Evolutionary conservation across 2,797 vertebrate genomes (phyloP).

Genomic region (Sphenodon punctatus): DNA sequence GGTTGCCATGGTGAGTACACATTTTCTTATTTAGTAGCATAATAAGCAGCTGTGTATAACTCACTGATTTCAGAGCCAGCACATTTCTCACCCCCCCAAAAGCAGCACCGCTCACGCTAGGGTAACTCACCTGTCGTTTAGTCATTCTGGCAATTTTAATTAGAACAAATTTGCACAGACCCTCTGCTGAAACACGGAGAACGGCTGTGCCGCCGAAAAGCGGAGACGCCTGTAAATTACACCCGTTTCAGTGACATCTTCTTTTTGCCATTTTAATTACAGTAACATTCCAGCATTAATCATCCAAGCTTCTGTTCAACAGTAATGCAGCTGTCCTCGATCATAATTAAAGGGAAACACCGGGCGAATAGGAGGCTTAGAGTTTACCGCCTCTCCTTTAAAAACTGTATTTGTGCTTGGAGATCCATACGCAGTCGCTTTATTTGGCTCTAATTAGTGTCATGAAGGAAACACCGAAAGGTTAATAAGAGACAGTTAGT

Average conservation of each 20-base stretch:
- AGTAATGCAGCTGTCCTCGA: conserved; percentile 57
- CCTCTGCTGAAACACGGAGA: conserved; percentile 41
- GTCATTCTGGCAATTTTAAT: conserved; percentile 70
- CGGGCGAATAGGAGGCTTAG: conserved; percentile 51
- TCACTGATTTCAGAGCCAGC: conserved; percentile 65
- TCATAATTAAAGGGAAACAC: conserved; percentile 67
- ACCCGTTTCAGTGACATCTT: conserved; percentile 50
- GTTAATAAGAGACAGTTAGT: conserved; percentile 76
- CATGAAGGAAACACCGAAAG: conserved; percentile 72
- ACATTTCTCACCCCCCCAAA: conserved; percentile 48
- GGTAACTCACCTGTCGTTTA: conserved; percentile 68
- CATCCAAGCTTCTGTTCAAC: conserved; percentile 61
- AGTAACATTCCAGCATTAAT: conserved; percentile 64
- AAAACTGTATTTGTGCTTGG: conserved; percentile 66
- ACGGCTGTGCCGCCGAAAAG: conserved; percentile 44
- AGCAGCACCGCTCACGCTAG: conserved; percentile 47
- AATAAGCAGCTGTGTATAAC: conserved; percentile 69
- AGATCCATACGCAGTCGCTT: conserved; percentile 61
- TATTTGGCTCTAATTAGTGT: conserved; percentile 72
- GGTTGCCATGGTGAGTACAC: conserved; percentile 72
- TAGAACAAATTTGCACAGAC: conserved; percentile 61
- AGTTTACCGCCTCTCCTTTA: conserved; percentile 60
- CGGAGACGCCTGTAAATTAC: conserved; percentile 61
- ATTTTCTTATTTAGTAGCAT: conserved; percentile 61
- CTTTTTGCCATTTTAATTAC: conserved; percentile 66